phyloP scores from a whole-genome alignment of 1,140 invertebrate genomes.

The Gonatopus flavifemur region DNA sequence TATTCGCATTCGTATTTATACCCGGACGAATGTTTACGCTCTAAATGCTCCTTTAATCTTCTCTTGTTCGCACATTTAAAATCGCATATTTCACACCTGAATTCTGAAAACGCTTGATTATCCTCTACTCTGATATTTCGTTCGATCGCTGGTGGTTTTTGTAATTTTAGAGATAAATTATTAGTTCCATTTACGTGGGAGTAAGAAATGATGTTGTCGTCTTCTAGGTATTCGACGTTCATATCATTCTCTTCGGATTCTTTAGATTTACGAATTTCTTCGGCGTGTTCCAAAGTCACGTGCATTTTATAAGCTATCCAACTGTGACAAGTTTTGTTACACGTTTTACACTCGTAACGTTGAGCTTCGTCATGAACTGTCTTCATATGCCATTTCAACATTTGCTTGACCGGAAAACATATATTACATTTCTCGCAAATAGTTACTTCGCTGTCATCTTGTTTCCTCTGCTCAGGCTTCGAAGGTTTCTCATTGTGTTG shows the following conservation, averaged over 20 bases:
- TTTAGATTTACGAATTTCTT: not conserved
- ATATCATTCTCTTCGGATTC: constrained; percentile 6
- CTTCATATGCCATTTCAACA: constrained; percentile 46
- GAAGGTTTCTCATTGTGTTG: too few relatives aligned
- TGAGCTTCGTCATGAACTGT: constrained; percentile 26
- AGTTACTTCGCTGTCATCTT: constrained; percentile 18
- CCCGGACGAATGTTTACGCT: constrained; percentile 38
- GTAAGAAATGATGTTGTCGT: too few relatives aligned
- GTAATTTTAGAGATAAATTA: too few relatives aligned
- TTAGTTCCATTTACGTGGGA: too few relatives aligned
- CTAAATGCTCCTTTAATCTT: constrained; percentile 63
- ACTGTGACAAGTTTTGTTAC: constrained; percentile 30
- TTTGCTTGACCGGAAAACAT: constrained; percentile 58
- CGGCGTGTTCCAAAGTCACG: constrained; percentile 23
- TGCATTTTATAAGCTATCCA: constrained; percentile 32
- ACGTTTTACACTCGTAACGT: constrained; percentile 33
- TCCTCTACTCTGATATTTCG: too few relatives aligned
- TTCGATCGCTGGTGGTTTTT: too few relatives aligned
- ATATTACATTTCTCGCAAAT: constrained; percentile 56
- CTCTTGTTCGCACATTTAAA: constrained; percentile 53
- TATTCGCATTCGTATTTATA: constrained; percentile 40
- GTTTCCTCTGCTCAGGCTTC: not conserved
- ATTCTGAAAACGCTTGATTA: not conserved
- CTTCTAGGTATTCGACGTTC: not conserved
- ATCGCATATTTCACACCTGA: constrained; percentile 27